Percentiles rank a stretch among this genome's conserved stretches.
phyloP scores from a whole-genome alignment of 2,888 invertebrate genomes.

The Cabera pusaria region DNA sequence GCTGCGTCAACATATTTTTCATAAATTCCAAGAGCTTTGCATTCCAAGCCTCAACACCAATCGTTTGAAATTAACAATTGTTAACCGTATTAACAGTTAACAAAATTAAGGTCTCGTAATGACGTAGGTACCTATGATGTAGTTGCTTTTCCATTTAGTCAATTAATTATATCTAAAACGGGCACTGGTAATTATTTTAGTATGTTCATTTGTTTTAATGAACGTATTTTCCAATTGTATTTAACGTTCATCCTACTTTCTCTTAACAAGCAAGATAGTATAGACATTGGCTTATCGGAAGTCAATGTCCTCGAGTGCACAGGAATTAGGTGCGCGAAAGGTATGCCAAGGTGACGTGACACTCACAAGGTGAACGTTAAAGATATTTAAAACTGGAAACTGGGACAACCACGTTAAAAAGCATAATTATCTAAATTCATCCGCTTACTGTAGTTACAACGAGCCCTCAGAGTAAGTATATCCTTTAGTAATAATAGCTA shows the following conservation, averaged over 20 bases:
- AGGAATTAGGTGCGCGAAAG: conserved; percentile 57
- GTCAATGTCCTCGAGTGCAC: conserved; percentile 62
- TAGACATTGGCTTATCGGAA: conserved; percentile 51
- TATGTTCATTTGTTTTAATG: conserved; percentile 1
- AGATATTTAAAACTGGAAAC: conserved; percentile 29
- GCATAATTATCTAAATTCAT: no score
- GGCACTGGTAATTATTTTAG: not conserved
- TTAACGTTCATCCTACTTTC: conserved; percentile 1
- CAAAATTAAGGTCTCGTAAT: conserved; percentile 3
- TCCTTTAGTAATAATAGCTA: no score
- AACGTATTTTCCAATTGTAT: not conserved
- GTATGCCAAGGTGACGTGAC: conserved; percentile 70
- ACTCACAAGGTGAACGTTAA: conserved; percentile 45
- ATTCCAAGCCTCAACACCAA: no score
- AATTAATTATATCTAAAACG: conserved; percentile 2
- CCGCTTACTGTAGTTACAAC: no score
- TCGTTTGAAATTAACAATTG: no score
- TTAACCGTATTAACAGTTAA: conserved; percentile 1
- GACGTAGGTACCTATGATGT: no score
- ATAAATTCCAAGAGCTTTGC: conserved; percentile 6
- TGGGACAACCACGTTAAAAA: conserved; percentile 23
- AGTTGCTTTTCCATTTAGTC: not conserved
- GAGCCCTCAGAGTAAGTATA: no score
- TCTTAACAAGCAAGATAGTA: conserved; percentile 7
- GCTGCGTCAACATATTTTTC: conserved; percentile 43